Evolutionary conservation across 2,113 vertebrate species (phyloP), one percentile per base, ranked within the genome.

Genomic region (Kobus ellipsiprymnus): DNA sequence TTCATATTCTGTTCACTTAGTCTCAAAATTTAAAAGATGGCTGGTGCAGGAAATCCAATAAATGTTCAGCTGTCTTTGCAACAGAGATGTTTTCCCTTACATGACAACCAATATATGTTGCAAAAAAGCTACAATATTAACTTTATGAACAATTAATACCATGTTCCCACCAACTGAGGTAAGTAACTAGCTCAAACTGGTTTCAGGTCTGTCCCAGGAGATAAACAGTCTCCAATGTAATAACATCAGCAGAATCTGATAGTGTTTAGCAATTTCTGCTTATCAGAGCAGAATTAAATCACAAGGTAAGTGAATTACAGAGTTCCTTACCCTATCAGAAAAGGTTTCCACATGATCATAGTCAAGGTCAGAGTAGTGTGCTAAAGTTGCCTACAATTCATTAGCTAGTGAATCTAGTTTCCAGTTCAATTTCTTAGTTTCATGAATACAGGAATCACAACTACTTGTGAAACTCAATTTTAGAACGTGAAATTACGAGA

Each of bases 251-350:
- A 94, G 84, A 96, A 98, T 96, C 94, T 97, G 95, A 97, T 80
- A 97, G 3, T 82, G 80, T 94, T 97, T 97, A 96, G 71, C 67
- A 97, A 96, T 96, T 98, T 95, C 67, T 98, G 83, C 85, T 97
- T 97, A 94, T 92, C 17, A 13, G 95, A 98, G 85, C 60, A 94
- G 71, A 98, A 96, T 93, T 97, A 97, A 97, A 97, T 96, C 78
- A 87, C 67, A 55, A 97, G 71, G 90, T 60, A 96, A 27, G 6
- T 78, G 81, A 97, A 94, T 95, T 97, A 93, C 40, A 98, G 33
- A 52, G 46, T 87, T 97, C 60, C 46, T 96, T 95, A 95, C 64
- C 89, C 93, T 96, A 92, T 71, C 96, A 97, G 74, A 54, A 97
- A 98, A 97, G 1, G 6, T 62, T 46, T 36, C 60, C 25, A 71